Evolutionary conservation across 2,888 invertebrate genomes (phyloP).

Genomic region (Cheilosia scutellata): DNA sequence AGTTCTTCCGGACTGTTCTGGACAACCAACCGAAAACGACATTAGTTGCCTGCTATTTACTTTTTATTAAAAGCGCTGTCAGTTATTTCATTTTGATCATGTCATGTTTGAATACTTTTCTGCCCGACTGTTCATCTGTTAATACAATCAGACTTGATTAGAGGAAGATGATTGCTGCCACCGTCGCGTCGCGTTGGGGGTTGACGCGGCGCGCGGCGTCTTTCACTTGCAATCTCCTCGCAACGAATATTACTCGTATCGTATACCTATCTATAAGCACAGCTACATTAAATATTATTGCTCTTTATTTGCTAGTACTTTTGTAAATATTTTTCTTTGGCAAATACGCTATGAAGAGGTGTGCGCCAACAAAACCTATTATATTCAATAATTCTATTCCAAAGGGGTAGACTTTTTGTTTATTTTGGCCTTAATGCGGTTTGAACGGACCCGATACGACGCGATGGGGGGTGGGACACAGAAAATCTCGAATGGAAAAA

Average conservation of each 20-base stretch:
- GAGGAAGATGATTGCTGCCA: neutral
- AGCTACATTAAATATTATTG: neutral
- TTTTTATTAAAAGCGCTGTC: too few species aligned
- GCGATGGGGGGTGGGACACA: neutral
- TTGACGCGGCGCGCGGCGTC: neutral
- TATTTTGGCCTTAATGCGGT: conserved; percentile 2
- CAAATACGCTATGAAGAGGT: neutral
- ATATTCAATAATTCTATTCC: conserved; percentile 14
- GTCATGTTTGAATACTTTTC: neutral
- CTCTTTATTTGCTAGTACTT: neutral
- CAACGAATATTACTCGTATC: neutral
- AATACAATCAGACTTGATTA: neutral
- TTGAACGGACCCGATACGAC: neutral
- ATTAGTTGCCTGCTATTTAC: too few species aligned
- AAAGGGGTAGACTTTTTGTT: conserved; percentile 22
- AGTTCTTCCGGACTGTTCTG: too few species aligned
- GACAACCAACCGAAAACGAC: too few species aligned
- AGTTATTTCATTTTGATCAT: neutral
- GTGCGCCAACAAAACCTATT: neutral
- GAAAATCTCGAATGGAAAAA: conserved; percentile 16
- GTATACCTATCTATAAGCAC: neutral
- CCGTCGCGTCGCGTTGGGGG: too few species aligned
- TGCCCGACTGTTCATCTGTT: neutral
- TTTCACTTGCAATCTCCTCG: neutral
- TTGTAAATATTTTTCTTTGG: conserved; percentile 18